Evolutionary conservation across 2,113 vertebrate genomes (phyloP), one percentile per base, ranked within the genome.

Genomic region (Tychaedon coryphoeus): DNA sequence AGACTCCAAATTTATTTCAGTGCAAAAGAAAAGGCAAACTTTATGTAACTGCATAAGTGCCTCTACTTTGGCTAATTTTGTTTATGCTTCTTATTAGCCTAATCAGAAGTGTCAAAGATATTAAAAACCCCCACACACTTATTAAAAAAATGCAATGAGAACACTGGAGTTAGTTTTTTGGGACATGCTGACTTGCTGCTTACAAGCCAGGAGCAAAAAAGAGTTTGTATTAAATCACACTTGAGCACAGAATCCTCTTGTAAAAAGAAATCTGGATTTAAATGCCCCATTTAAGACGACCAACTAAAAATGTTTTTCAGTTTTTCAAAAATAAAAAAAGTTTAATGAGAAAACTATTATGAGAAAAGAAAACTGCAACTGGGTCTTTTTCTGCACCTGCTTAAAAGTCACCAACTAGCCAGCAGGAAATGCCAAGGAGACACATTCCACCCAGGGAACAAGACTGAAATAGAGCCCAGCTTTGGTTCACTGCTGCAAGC

Each of bases 121-220:
- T 77, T 96, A 34, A 92, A 96, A 96, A 12, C 6, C 4, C 14
- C 48, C 23, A 38, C 73, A 91, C 22, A 9, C 33, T 42, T 69
- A 69, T 74, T 90, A 58, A 92, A 84, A 75, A 95, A 93, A 73
- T 62, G 36, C 76, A 91, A 38, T 82, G 47, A 94, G 93, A 96
- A 93, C 57, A 75, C 78, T 3, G 2, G 15, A 78, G 15, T 29
- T 51, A 14, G 12, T 34, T 8, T 67, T 51, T 90, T 70, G 87
- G 53, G 67, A 53, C 24, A 25, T 80, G 72, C 51, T 79, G 88
- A 48, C 45, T 74, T 88, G 56, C 93, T 92, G 67, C 48, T 94
- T 92, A 84, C 62, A 86, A 90, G 57, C 53, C 74, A 87, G 47
- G 36, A 70, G 69, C 24, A 77, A 96, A 56, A 70, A 69, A 66